These are phyloP conservation scores for Schizopygopsis malacanthus DNA, from an alignment of 2,797 vertebrate species.

Conservation along the genomic window DNA sequence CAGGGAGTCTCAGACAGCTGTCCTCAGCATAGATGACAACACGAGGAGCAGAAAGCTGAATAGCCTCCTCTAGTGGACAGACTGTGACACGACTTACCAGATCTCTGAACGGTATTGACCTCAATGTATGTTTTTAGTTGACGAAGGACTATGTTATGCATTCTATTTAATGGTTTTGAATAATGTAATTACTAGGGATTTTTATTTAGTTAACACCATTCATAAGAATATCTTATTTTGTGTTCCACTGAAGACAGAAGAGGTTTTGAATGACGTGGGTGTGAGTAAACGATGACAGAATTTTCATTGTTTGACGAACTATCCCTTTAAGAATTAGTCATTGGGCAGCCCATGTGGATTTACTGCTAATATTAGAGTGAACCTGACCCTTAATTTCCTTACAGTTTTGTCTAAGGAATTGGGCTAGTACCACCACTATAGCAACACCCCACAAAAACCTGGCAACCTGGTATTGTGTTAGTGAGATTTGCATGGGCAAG, in stretches of 20 bases:
- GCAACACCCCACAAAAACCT: not conserved
- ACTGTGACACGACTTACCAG: not conserved
- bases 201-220: too few relatives aligned
- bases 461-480: not conserved
- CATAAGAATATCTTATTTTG: not conserved
- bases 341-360: not conserved
- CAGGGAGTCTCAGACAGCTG: slow-evolving; percentile 62
- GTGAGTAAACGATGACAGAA: not conserved
- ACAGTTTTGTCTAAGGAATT: not conserved
- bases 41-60: slow-evolving; percentile 38
- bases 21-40: slow-evolving; percentile 48
- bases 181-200: not conserved
- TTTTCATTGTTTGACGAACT: not conserved
- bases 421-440: not conserved
- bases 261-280: not conserved
- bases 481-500: not conserved
- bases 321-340: not conserved
- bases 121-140: not conserved
- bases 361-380: not conserved
- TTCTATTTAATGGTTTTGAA: not conserved
- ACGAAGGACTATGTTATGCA: not conserved
- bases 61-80: slow-evolving; percentile 62
- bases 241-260: not conserved
- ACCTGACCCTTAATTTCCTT: not conserved
- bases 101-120: not conserved